Evolutionary conservation across 2,797 vertebrate genomes (phyloP), one percentile per base, ranked within the genome.

Genomic region (Poeciliopsis presidionis): DNA sequence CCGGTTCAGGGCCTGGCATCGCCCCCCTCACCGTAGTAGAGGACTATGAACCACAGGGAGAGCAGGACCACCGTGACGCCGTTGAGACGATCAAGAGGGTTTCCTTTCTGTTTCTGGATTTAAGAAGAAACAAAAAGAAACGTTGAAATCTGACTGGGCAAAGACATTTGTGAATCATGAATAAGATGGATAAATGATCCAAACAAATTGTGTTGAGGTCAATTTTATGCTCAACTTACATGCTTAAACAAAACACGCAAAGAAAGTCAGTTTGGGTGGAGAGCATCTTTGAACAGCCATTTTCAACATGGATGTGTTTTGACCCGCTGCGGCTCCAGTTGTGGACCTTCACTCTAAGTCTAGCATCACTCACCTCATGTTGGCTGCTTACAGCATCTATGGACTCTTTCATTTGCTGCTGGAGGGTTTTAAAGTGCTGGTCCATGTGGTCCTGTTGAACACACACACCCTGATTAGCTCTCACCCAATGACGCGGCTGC

Each of bases 21-120:
- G 4, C 72, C 78, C 84, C 76, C 75, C 84, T 88, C 78, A 94
- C 93, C 93, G 3, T 93, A 95, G 85, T 84, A 93, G 5, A 94
- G 76, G 69, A 88, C 91, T 11, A 94, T 93, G 41, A 95, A 88
- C 92, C 92, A 94, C 36, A 94, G 85, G 30, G 76, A 84, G 46
- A 93, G 90, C 30, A 94, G 80, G 43, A 93, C 82, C 33, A 90
- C 67, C 0, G 92, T 93, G 71, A 93, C 87, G 0, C 81, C 84
- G 77, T 89, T 93, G 59, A 93, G 46, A 9, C 25, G 85, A 63
- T 84, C 28, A 0, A 73, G 59, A 0, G 78, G 72, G 3, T 76
- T 85, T 59, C 22, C 28, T 51, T 77, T 89, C 43, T 30, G 77
- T 73, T 78, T 90, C 87, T 90, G 87, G 72, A 18, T 72, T 53